A percentile compares a stretch with the other conserved stretches of the same genome.
These are phyloP conservation scores for Orestias chungarensis DNA, from an alignment of 2,797 vertebrate genomes.

Conservation along the genomic window DNA sequence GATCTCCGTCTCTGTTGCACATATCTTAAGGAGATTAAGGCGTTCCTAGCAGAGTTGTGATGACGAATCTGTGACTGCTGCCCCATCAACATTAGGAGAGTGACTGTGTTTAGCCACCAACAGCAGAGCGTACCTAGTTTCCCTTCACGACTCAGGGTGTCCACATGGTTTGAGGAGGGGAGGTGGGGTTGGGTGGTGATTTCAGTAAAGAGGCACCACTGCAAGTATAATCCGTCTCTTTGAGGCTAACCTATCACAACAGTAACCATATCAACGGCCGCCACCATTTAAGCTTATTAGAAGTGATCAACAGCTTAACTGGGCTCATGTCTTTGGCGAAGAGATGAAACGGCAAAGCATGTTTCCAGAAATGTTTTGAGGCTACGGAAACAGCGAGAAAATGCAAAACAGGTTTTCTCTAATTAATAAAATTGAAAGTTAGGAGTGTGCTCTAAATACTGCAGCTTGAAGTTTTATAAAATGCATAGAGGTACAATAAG, in stretches of 20 bases:
- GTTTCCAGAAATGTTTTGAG: constrained; percentile 25
- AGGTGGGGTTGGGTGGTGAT: constrained; percentile 10
- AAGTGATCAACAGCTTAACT: constrained; percentile 67
- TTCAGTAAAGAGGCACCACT: constrained; percentile 17
- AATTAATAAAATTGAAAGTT: constrained; percentile 6
- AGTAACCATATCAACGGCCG: constrained; percentile 67
- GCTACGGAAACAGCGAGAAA: neutral
- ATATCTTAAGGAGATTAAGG: constrained; percentile 60
- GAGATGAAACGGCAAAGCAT: constrained; percentile 53
- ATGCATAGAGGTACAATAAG: neutral
- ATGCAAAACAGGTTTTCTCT: neutral
- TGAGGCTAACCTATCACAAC: constrained; percentile 59
- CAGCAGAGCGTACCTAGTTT: constrained; percentile 55
- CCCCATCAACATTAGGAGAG: constrained; percentile 57
- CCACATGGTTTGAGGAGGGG: constrained; percentile 9
- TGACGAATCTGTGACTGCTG: constrained; percentile 67
- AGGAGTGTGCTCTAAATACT: constrained; percentile 3
- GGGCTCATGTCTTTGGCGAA: constrained; percentile 51
- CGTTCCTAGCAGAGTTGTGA: constrained; percentile 51
- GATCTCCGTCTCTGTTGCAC: constrained; percentile 42
- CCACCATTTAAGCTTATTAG: constrained; percentile 76
- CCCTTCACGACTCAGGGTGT: constrained; percentile 18
- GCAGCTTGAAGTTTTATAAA: neutral
- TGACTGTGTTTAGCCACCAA: constrained; percentile 71
- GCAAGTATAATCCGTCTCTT: constrained; percentile 26